These are phyloP conservation scores for Struthio camelus DNA, from an alignment of 2,113 vertebrate genomes.

Conservation along the genomic window DNA sequence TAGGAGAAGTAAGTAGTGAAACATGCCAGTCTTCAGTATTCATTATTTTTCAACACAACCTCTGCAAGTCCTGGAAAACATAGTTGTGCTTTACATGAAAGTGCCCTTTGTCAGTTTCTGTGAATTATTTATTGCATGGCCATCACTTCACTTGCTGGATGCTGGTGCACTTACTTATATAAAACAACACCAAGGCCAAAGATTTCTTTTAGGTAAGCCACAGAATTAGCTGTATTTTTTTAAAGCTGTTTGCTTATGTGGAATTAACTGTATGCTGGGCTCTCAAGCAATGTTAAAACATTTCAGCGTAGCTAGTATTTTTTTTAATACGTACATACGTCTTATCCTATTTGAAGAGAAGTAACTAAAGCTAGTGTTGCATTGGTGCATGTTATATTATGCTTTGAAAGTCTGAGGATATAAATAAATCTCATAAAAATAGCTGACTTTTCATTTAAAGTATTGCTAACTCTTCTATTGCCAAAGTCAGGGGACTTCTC, in stretches of 20 bases:
- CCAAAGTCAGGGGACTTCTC: fast-evolving
- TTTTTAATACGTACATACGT: not conserved
- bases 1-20: not conserved
- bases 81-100: not conserved
- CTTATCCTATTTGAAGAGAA: not conserved
- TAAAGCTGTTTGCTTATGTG: not conserved
- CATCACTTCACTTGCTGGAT: not conserved
- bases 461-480: not conserved
- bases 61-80: not conserved
- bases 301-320: not conserved
- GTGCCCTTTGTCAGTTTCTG: not conserved
- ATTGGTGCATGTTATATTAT: not conserved
- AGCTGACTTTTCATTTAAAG: not conserved
- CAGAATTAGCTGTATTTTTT: not conserved
- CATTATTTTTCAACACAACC: not conserved
- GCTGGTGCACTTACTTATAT: not conserved
- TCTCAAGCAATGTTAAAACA: not conserved
- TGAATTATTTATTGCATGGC: not conserved
- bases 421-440: not conserved
- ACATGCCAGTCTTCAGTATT: not conserved
- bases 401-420: not conserved
- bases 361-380: not conserved
- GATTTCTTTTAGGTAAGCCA: not conserved
- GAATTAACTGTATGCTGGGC: not conserved
- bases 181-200: not conserved